Conservation (phyloP, 2,888 invertebrate species). For the Cotesia congregata region DNA sequence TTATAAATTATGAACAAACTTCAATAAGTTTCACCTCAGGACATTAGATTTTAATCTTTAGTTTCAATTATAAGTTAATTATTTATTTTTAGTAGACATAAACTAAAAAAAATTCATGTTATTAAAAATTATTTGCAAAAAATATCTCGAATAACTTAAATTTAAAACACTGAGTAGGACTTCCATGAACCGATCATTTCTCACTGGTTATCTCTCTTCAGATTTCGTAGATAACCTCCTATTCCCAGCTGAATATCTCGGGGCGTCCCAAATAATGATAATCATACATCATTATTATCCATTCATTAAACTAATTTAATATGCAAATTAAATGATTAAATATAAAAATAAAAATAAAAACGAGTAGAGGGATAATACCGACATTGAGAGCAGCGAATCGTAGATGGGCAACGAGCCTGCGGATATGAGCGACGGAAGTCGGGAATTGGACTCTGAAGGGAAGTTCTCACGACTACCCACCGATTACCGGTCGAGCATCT, state of each 20-base stretch:
- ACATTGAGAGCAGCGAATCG: neutral
- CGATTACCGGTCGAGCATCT: slow-evolving; percentile 21
- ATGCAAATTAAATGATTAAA: neutral
- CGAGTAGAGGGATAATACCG: too few relatives aligned
- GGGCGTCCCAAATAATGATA: neutral
- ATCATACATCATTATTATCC: neutral
- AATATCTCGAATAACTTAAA: too few relatives aligned
- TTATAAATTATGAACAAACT: too few relatives aligned
- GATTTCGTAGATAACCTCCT: neutral
- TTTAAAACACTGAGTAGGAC: too few relatives aligned
- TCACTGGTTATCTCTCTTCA: neutral
- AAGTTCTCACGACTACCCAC: slow-evolving; percentile 35
- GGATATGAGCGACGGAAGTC: slow-evolving; percentile 35
- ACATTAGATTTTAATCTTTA: too few relatives aligned
- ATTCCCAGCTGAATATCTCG: neutral
- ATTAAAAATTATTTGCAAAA: too few relatives aligned
- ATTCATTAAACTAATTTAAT: neutral
- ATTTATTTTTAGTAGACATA: too few relatives aligned
- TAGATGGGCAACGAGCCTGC: slow-evolving; percentile 7
- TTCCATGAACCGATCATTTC: too few relatives aligned
- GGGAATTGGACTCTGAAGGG: slow-evolving; percentile 30
- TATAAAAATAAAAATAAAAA: neutral
- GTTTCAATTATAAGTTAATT: too few relatives aligned
- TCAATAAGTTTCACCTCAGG: too few relatives aligned
- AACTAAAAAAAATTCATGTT: too few relatives aligned